Base-by-base conservation (phyloP, 2,797 vertebrate genomes). In the Thunnus albacares region DNA sequence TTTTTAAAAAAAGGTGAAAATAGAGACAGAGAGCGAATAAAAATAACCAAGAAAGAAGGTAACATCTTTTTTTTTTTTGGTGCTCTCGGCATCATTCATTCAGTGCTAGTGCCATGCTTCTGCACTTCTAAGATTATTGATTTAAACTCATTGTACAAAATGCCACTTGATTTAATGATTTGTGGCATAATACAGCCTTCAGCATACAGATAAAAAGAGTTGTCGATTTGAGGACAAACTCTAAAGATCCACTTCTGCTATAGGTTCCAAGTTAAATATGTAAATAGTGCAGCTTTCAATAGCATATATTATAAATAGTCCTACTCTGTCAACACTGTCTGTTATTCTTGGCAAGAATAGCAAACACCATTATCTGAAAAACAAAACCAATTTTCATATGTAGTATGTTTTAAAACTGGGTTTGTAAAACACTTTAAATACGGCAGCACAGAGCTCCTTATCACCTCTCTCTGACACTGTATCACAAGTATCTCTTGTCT, bases 1-100 rank as follows among this genome's bases (percentile, higher is more conserved):
- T 84, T 91, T 88, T 83, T 89, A 38, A 82, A 79, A 79, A 65
- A 14, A 41, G 65, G 49, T 57, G 10, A 77, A 82, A 90, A 83
- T 47, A 66, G 47, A 53, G 56, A 74, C 26, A 33, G 20, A 41
- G 43, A 69, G 57, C 1, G n/a, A 70, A 61, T 66, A 68, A 59
- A 70, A 76, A 83, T 53, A 82, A 58, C n/a, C 10, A 66, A 65
- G 24, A 60, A 66, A 35, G 60, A 72, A 76, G 9, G 20, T 20
- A 61, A 28, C 30, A 11, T 41, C 52, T 76, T 18, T 8, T 51
- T 7, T 49, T 49, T 49, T 18, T 51, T 20, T 3, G 18, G 47
- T 51, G 22, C 1, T 4, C 24, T 70, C 6, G 15, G 47, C 47
- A 20, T 61, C 33, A 58, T 9, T 57, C 17, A 5, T 43, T 65